phyloP scores from a whole-genome alignment of 2,888 invertebrate species.

The Lamellibrachia satsuma region DNA sequence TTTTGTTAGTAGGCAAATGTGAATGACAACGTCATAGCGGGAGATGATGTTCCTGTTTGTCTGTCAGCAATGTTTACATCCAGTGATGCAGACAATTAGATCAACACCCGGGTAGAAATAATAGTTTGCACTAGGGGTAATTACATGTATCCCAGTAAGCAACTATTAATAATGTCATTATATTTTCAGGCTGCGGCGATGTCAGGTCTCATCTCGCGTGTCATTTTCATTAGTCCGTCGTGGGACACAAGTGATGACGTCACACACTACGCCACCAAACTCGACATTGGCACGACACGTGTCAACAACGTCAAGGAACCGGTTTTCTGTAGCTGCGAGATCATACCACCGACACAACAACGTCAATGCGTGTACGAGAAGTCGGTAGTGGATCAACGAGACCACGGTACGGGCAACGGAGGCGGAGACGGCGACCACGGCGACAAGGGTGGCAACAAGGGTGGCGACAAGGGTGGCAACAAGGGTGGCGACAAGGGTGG shows the following conservation, averaged over 20 bases:
- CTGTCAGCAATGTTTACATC: too few relatives aligned
- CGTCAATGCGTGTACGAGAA: neutral
- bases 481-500: neutral
- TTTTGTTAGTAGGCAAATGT: too few relatives aligned
- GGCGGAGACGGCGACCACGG: too few relatives aligned
- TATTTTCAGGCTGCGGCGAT: conserved; percentile 48
- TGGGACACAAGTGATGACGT: conserved; percentile 43
- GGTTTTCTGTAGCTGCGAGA: neutral
- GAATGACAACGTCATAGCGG: neutral
- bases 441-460: neutral
- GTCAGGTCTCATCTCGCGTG: conserved; percentile 48
- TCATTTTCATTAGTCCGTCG: conserved; percentile 55
- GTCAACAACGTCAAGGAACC: neutral
- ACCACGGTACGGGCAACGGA: too few relatives aligned
- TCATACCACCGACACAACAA: neutral
- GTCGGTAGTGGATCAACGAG: neutral
- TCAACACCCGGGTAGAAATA: neutral
- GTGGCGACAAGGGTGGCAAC: neutral
- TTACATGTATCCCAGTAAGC: too few relatives aligned
- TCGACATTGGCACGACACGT: neutral
- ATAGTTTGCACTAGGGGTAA: too few relatives aligned
- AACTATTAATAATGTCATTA: neutral
- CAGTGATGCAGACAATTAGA: too few relatives aligned
- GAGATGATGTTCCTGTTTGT: too few relatives aligned
- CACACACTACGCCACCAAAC: neutral